These are phyloP conservation scores for Micromesistius poutassou DNA, from an alignment of 2,797 vertebrate species.

Conservation along the genomic window DNA sequence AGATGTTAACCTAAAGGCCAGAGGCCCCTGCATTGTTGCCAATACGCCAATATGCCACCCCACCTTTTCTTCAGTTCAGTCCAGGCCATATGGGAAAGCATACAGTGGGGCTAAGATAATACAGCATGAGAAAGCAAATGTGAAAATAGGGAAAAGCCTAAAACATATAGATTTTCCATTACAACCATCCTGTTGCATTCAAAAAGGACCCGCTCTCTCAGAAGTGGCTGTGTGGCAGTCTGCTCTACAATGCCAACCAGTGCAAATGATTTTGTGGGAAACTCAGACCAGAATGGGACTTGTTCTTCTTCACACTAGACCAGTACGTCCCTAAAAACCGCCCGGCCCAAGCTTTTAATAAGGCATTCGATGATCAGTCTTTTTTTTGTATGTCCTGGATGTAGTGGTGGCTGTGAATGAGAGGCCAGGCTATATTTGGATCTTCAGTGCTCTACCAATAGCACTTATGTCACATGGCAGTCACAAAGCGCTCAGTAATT, in stretches of 20 bases:
- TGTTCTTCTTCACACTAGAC: background rate
- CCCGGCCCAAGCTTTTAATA: conserved; percentile 33
- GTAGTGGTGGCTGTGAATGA: conserved; percentile 42
- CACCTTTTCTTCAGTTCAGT: too few species aligned
- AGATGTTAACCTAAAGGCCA: too few species aligned
- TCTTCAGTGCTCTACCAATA: conserved; percentile 60
- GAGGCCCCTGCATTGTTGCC: too few species aligned
- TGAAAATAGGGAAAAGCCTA: too few species aligned
- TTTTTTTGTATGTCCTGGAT: conserved; percentile 36
- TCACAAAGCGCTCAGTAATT: conserved; percentile 71
- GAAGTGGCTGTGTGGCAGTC: background rate
- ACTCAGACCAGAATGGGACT: background rate
- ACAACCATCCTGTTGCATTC: background rate
- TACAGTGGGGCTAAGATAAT: too few species aligned
- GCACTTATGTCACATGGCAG: conserved; percentile 71
- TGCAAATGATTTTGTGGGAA: background rate
- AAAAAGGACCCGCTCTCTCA: background rate
- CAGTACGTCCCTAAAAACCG: background rate
- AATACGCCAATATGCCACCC: too few species aligned
- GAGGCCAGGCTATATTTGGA: conserved; percentile 64
- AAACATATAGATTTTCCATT: too few species aligned
- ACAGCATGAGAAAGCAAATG: too few species aligned
- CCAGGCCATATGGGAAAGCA: too few species aligned
- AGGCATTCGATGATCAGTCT: conserved; percentile 38
- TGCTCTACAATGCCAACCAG: background rate